Percentiles rank a stretch among this genome's conserved stretches.
phyloP scores from a whole-genome alignment of 2,113 vertebrate genomes.

The Lophius piscatorius region DNA sequence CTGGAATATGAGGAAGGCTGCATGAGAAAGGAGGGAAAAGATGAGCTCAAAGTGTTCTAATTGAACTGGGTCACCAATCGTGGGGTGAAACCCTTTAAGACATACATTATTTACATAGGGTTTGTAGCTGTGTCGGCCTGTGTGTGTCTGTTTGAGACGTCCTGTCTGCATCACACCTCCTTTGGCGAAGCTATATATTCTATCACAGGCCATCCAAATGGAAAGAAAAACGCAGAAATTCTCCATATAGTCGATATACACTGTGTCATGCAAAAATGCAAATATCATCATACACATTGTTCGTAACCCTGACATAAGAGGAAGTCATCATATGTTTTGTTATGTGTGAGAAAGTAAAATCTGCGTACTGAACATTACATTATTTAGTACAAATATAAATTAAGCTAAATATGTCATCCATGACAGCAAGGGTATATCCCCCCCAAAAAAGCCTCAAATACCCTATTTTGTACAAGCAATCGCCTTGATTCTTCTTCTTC shows the following conservation, averaged over 20 bases:
- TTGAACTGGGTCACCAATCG: slow-evolving; percentile 78
- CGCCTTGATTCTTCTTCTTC: too few relatives aligned
- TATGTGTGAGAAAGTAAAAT: too few relatives aligned
- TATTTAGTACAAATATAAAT: too few relatives aligned
- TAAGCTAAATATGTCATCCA: too few relatives aligned
- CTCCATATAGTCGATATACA: slow-evolving; percentile 40
- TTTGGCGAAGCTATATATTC: slow-evolving; percentile 67
- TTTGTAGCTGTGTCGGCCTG: slow-evolving; percentile 21
- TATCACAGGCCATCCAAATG: slow-evolving; percentile 64
- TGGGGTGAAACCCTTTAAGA: slow-evolving; percentile 79
- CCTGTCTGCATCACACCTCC: slow-evolving; percentile 65
- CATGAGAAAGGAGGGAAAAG: slow-evolving; percentile 23
- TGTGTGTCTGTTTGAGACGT: slow-evolving; percentile 35
- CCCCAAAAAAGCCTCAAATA: too few relatives aligned
- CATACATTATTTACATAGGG: slow-evolving; percentile 80
- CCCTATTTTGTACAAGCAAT: too few relatives aligned
- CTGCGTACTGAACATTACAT: too few relatives aligned
- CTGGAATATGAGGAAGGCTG: background rate
- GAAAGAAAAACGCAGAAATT: slow-evolving; percentile 58
- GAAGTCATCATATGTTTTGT: too few relatives aligned
- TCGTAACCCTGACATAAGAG: background rate
- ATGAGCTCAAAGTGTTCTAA: slow-evolving; percentile 65
- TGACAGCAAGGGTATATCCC: too few relatives aligned
- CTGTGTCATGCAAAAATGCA: slow-evolving; percentile 16
- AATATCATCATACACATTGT: slow-evolving; percentile 39